Evolutionary conservation across 1,140 invertebrate genomes (phyloP), one percentile per base, ranked within the genome.

Genomic region (Lasioglossum baleicum): DNA sequence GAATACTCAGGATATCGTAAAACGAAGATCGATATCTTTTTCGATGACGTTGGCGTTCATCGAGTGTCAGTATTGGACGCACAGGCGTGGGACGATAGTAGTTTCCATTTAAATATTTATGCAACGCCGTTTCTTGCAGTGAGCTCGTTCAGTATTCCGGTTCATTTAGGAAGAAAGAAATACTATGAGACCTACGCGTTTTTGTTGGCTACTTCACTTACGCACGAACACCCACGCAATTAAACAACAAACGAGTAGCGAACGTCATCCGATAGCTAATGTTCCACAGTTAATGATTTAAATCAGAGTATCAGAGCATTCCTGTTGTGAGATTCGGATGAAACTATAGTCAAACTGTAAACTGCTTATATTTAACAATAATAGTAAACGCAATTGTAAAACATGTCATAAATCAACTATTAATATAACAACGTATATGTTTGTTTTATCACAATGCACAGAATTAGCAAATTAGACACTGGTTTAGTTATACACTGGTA

Each of bases 161-260:
- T 75, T 53, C 53, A 56, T 66, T 75, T 67, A 75, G 56, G 71
- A 80, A 78, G 70, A 42, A 84, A 76, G 83, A 80, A 84, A 80
- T 80, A 79, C 75, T 75, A 61, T 48, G 31, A 31, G 60, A 42
- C 75, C 81, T 56, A 80, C 83, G 68, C 61, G 40, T 53, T 35
- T 53, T n/a, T 35, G 68, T 17, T 42, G 60, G 11, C 76, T 80
- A 68, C 76, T 68, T 72, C 31, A 60, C 40, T 84, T 80, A 84
- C 76, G 31, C 66, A 20, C 22, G 48, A 15, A 17, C 69, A 40
- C 83, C 83, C 68, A 84, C 83, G 13, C 35, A 26, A 75, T 84
- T 83, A 60, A 84, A 83, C 80, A 83, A 83, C 75, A 73, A 22
- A 73, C 63, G 26, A 73, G 31, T 58, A 79, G 51, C 22, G 76